phyloP scores from a whole-genome alignment of 2,113 vertebrate species.

The Lampris incognitus region DNA sequence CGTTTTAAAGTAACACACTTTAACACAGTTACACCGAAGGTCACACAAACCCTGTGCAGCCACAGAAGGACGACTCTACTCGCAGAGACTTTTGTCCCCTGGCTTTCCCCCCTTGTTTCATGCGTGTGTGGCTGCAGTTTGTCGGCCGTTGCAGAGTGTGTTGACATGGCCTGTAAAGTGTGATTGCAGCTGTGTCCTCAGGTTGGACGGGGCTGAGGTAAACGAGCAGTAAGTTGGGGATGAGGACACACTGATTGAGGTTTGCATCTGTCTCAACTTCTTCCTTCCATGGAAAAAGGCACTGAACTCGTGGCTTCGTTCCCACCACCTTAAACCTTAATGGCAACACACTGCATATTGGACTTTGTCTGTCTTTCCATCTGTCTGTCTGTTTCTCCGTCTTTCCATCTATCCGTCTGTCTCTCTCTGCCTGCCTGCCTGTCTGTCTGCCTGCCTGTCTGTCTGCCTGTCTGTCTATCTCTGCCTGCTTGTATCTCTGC shows the following conservation, averaged over 20 bases:
- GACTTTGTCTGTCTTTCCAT: not conserved
- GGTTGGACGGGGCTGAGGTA: conserved; percentile 17
- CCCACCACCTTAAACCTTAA: conserved; percentile 58
- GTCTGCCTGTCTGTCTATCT: too few species aligned
- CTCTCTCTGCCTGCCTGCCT: too few species aligned
- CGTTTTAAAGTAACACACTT: too few species aligned
- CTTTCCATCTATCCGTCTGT: too few species aligned
- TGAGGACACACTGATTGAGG: conserved; percentile 52
- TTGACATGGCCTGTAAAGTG: conserved; percentile 37
- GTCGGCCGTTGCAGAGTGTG: conserved; percentile 23
- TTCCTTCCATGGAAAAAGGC: conserved; percentile 30
- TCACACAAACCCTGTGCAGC: too few species aligned
- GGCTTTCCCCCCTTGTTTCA: not conserved
- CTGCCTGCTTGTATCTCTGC: too few species aligned
- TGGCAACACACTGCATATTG: conserved; percentile 51
- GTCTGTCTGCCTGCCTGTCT: too few species aligned
- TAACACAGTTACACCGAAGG: too few species aligned
- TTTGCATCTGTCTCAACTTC: conserved; percentile 50
- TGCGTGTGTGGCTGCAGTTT: not conserved
- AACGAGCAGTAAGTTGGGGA: conserved; percentile 52
- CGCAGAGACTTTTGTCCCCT: not conserved
- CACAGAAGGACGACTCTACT: not conserved
- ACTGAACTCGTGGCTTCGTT: conserved; percentile 71
- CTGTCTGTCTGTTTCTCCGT: too few species aligned
- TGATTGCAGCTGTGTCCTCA: conserved; percentile 27